Evolutionary conservation across 2,888 invertebrate species (phyloP), one percentile per base, ranked within the genome.

Genomic region (Steromphala cineraria): DNA sequence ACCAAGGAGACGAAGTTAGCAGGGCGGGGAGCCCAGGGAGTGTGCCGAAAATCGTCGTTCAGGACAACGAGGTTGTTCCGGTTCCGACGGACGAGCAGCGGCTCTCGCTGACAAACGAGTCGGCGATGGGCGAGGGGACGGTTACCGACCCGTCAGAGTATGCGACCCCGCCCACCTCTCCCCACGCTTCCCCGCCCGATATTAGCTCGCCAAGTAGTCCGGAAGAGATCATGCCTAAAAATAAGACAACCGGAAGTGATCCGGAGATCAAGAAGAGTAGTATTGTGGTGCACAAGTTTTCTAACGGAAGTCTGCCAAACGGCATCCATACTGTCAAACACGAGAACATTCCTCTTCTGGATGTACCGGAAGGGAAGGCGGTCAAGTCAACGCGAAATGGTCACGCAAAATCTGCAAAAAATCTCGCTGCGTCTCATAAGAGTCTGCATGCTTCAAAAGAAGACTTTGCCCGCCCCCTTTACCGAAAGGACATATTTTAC

Each of bases 401-500:
- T 46, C 24, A 8, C 21, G 53, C 28, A 19, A 55, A 75, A 21
- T 53, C 67, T n/a, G 71, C 46, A 17, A 53, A 46, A 10, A 52
- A 67, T 19, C 24, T 71, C 55, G 78, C 21, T 75, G 86, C 77
- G 28, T 78, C 81, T 8, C 36, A 74, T 15, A 77, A 74, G 28
- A 80, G 80, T 19, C 71, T 87, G 2, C 77, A 80, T 40, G 82
- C 89, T 21, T 81, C 87, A 31, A 89, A 88, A 82, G 87, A 88
- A 77, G 92, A 92, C 81, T 90, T 90, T 79, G 87, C 91, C 19
- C 95, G 98, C 21, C 98, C 98, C 2, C 94, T 99, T 94, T 98
- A 98, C 8, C 95, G 98, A 79, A 98, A 98, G 92, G 99, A 99
- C 94, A 98, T 99, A 91, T 99, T 99, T 95, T 99, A 99, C 94